Evolutionary conservation across 2,888 invertebrate genomes (phyloP).

Genomic region (Cephalotes varians): DNA sequence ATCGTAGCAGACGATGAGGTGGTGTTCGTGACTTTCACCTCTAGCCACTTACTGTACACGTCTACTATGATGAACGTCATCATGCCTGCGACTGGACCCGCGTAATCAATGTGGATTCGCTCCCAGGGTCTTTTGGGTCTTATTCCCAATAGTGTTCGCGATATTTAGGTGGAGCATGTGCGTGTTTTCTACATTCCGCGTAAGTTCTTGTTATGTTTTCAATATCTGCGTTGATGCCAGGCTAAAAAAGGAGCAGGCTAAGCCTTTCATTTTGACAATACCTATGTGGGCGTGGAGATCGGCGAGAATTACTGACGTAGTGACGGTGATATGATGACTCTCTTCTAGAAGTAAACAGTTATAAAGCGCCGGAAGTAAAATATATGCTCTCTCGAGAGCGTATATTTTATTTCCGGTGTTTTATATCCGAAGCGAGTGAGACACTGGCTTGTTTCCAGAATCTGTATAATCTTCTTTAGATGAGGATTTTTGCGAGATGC

Average conservation of each 20-base stretch:
- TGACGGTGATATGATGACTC: not conserved
- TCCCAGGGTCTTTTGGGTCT: not conserved
- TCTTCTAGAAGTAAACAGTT: conserved; percentile 10
- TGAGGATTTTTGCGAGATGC: not conserved
- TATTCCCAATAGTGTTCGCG: not conserved
- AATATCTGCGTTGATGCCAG: not conserved
- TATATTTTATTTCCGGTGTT: not conserved
- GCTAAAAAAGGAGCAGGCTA: not conserved
- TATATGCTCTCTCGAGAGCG: no score
- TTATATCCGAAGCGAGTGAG: not conserved
- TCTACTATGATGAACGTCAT: not conserved
- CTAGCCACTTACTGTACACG: not conserved
- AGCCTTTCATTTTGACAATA: not conserved
- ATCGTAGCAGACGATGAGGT: not conserved
- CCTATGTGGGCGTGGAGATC: not conserved
- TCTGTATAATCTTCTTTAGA: not conserved
- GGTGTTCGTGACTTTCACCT: not conserved
- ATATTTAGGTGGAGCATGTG: not conserved
- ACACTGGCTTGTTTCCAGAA: not conserved
- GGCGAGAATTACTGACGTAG: not conserved
- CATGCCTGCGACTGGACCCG: not conserved
- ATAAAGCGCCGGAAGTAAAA: no score
- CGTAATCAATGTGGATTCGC: not conserved
- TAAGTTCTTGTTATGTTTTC: not conserved
- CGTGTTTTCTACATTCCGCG: not conserved